Percentiles rank a stretch among this genome's conserved stretches.
Conservation (phyloP, 2,888 invertebrate genomes). For the Cantharis nigra region DNA sequence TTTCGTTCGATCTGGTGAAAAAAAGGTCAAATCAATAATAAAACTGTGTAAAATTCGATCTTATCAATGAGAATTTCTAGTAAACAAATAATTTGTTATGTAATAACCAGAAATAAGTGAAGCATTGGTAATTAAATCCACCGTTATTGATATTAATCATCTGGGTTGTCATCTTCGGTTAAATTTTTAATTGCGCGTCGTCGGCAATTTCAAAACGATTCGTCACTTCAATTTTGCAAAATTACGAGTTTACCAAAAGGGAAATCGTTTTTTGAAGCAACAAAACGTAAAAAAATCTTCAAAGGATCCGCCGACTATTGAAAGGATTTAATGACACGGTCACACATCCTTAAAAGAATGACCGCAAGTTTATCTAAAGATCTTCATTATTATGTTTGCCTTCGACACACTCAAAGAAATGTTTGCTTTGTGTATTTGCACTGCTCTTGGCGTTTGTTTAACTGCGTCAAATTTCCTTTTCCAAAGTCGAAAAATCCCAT, state of each 20-base stretch:
- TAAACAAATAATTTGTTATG: neutral
- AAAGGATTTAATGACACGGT: neutral
- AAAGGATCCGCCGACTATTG: neutral
- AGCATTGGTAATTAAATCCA: neutral
- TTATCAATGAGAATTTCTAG: neutral
- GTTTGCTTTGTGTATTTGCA: neutral
- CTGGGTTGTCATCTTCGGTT: neutral
- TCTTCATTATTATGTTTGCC: neutral
- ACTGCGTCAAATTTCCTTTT: neutral
- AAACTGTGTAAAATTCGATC: neutral
- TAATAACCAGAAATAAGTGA: neutral
- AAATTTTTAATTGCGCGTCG: neutral
- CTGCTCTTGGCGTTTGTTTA: slow-evolving; percentile 1
- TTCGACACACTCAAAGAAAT: neutral
- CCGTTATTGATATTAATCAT: neutral
- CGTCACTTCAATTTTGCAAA: neutral
- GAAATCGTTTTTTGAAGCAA: neutral
- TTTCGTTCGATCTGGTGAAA: neutral
- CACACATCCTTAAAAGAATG: neutral
- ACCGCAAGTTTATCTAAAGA: neutral
- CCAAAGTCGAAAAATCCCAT: neutral
- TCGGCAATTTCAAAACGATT: neutral
- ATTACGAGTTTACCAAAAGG: neutral
- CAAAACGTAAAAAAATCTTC: neutral
- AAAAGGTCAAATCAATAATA: neutral